Evolutionary conservation across 2,797 vertebrate species (phyloP).

Genomic region (Limnodromus scolopaceus): DNA sequence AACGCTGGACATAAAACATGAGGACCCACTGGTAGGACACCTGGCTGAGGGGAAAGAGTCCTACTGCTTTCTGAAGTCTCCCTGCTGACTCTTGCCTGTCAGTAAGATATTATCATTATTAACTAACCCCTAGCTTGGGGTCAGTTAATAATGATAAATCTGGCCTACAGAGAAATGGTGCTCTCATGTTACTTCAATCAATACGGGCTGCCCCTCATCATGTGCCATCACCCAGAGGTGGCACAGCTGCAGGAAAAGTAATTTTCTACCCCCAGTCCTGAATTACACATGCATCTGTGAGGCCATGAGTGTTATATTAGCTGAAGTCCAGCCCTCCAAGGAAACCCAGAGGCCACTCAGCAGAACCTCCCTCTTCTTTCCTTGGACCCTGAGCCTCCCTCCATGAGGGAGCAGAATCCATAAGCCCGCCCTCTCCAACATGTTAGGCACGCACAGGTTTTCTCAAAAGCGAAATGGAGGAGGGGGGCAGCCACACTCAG

Average conservation of each 20-base stretch:
- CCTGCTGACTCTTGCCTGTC: background rate
- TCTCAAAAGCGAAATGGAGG: background rate
- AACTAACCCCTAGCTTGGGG: background rate
- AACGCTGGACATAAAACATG: background rate
- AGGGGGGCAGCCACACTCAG: fast-evolving
- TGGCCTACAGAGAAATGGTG: background rate
- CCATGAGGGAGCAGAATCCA: background rate
- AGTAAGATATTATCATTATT: background rate
- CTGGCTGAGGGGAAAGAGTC: background rate
- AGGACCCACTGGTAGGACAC: background rate
- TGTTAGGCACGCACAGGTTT: background rate
- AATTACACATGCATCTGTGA: background rate
- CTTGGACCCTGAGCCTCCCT: background rate
- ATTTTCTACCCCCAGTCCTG: background rate
- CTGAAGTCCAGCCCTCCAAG: background rate
- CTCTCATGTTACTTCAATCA: background rate
- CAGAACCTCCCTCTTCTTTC: background rate
- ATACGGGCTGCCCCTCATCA: fast-evolving
- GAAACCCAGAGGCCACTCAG: background rate
- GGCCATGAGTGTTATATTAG: background rate
- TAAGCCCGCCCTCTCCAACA: fast-evolving
- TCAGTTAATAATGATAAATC: background rate
- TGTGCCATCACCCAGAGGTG: background rate
- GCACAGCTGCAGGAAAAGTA: background rate
- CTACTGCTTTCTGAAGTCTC: background rate